Evolutionary conservation across 1,140 invertebrate genomes (phyloP).

Genomic region (Spodoptera frugiperda): DNA sequence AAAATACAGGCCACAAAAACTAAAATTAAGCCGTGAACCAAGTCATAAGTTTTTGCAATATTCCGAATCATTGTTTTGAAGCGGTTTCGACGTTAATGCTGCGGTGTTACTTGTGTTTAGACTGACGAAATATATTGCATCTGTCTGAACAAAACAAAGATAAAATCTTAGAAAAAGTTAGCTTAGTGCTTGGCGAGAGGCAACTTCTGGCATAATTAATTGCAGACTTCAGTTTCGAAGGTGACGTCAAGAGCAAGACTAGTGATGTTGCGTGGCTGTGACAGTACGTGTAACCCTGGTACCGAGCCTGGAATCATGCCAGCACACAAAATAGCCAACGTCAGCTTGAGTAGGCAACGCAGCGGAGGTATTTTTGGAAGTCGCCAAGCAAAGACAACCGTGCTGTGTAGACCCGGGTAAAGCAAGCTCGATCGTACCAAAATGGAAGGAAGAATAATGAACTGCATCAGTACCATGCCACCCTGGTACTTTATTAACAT

Average conservation of each 20-base stretch:
- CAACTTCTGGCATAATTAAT: background rate
- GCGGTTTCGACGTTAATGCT: background rate
- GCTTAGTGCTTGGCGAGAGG: background rate
- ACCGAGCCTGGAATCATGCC: conserved; percentile 42
- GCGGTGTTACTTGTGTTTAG: background rate
- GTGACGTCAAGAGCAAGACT: conserved; percentile 22
- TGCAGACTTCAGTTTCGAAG: background rate
- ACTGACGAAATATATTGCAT: background rate
- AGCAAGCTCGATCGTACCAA: background rate
- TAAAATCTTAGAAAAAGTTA: background rate
- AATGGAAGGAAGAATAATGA: background rate
- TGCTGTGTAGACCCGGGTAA: conserved; percentile 18
- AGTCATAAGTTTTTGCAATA: conserved; percentile 6
- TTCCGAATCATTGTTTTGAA: conserved; percentile 14
- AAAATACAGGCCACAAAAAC: background rate
- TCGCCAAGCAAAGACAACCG: conserved; percentile 16
- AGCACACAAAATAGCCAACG: conserved; percentile 37
- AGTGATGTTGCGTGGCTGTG: conserved; percentile 13
- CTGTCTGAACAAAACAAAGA: background rate
- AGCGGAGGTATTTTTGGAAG: conserved; percentile 41
- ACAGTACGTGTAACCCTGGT: conserved; percentile 33
- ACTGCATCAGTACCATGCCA: background rate
- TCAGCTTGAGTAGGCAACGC: conserved; percentile 39
- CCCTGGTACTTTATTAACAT: background rate
- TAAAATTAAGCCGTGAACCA: background rate